Conservation (phyloP, 2,888 invertebrate species). For the Ichneumoninae sp. region DNA sequence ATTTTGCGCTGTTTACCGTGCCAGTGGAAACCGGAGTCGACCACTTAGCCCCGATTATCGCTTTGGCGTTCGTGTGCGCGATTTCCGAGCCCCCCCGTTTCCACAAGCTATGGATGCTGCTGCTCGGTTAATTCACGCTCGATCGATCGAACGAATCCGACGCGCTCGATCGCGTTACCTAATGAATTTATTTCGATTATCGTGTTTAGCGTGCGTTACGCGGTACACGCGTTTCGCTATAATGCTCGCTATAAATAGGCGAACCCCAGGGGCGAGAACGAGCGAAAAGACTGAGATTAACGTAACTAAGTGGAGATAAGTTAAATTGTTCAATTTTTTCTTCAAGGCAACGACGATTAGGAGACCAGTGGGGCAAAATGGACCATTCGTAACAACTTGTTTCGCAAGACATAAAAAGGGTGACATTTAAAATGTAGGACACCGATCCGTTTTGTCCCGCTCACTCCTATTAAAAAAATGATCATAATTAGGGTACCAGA, state of each 20-base stretch:
- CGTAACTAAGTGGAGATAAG: constrained; percentile 47
- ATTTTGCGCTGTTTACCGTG: constrained; percentile 37
- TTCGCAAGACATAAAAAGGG: no score
- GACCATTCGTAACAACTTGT: no score
- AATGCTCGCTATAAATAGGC: constrained; percentile 15
- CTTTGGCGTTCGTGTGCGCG: constrained; percentile 52
- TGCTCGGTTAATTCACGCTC: constrained; percentile 66
- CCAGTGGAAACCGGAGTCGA: constrained; percentile 61
- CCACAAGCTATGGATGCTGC: constrained; percentile 30
- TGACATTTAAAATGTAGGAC: no score
- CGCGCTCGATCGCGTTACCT: constrained; percentile 72
- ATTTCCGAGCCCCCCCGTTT: background rate
- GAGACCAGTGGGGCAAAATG: no score
- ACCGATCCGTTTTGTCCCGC: no score
- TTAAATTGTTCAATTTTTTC: constrained; percentile 31
- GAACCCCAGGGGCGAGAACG: background rate
- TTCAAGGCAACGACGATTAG: no score
- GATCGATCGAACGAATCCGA: constrained; percentile 69
- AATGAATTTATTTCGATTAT: constrained; percentile 75
- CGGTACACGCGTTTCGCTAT: constrained; percentile 55
- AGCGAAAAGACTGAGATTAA: constrained; percentile 4
- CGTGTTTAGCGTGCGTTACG: constrained; percentile 69
- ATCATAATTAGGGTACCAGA: background rate
- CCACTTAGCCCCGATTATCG: constrained; percentile 66
- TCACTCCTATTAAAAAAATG: no score